Base-by-base conservation (phyloP, 2,797 vertebrate species). In the Megaceryle alcyon region DNA sequence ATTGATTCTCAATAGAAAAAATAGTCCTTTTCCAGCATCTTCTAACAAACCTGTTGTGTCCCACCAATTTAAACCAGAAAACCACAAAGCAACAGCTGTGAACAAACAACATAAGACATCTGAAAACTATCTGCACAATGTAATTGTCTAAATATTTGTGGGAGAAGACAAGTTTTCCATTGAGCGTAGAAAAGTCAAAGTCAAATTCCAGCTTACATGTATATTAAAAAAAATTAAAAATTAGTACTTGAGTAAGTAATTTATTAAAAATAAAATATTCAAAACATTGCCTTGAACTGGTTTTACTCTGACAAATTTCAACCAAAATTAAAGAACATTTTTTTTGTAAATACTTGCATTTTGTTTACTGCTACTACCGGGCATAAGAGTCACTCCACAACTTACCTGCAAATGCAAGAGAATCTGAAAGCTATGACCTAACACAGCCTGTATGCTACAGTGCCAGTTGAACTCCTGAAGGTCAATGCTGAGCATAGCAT, bases 371-470 rank as follows among this genome's bases (percentile, higher is more conserved):
- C 21, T 48, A 37, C 54, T 26, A 81, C 7, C 9, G 64, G 18
- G 20, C 7, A 3, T 18, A 29, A 75, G 23, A 86, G 23, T 21
- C 29, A 33, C 12, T 81, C 28, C 4, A 66, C 29, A 78, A 56
- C 6, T 5, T 18, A 69, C 12, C 49, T 79, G 22, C 33, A 71
- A 90, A 60, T 18, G 54, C 9, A 14, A 54, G 8, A 72, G 16
- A 71, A 88, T 43, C 3, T 68, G 15, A 14, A 49, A 77, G 51
- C 28, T 21, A 63, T 0, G 12, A 63, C 13, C 8, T 21, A 23
- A 14, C 2, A 11, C 9, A 29, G 3, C 1, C 35, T 15, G 14
- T 39, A 35, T 0, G 3, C 43, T 48, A 37, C 39, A 17, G 17
- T 1, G 8, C 2, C 46, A 66, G 10, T n/a, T 28, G 41, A 84